These are phyloP conservation scores for Rhinatrema bivittatum DNA, from an alignment of 2,797 vertebrate genomes.

Conservation along the genomic window DNA sequence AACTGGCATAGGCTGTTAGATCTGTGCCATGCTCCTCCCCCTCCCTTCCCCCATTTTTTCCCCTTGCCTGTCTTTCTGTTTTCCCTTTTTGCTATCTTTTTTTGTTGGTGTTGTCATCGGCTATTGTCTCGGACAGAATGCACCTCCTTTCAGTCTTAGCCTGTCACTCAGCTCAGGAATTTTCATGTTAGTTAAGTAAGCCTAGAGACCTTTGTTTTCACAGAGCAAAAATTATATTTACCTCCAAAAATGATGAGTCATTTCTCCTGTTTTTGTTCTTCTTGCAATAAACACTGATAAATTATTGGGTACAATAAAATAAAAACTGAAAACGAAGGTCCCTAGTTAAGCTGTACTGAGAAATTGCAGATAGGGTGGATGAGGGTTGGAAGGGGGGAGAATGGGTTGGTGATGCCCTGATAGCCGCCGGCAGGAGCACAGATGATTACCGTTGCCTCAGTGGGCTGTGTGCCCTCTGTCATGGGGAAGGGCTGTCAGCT, in stretches of 20 bases:
- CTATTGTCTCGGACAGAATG: neutral
- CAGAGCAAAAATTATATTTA: too few relatives aligned
- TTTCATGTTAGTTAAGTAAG: conserved; percentile 48
- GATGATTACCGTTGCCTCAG: neutral
- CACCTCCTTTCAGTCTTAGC: conserved; percentile 24
- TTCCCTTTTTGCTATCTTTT: neutral
- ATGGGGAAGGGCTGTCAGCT: conserved; percentile 9
- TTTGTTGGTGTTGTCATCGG: too few relatives aligned
- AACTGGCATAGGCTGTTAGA: conserved; percentile 23
- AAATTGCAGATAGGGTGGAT: conserved; percentile 37
- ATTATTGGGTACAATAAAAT: too few relatives aligned
- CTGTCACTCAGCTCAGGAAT: conserved; percentile 34
- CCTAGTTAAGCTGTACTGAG: conserved; percentile 29
- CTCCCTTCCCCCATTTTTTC: neutral
- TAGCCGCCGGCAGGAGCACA: rapidly evolving
- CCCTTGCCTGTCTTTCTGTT: too few relatives aligned
- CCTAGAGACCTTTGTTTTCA: too few relatives aligned
- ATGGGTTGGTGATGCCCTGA: rapidly evolving
- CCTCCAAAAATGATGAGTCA: too few relatives aligned
- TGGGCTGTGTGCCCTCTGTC: neutral
- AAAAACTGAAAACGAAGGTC: too few relatives aligned
- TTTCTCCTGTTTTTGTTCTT: too few relatives aligned
- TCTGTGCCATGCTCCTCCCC: too few relatives aligned
- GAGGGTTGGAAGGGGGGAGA: conserved; percentile 13
- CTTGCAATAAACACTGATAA: too few relatives aligned